These are phyloP conservation scores for Aelia acuminata DNA, from an alignment of 2,888 invertebrate species.

Conservation along the genomic window DNA sequence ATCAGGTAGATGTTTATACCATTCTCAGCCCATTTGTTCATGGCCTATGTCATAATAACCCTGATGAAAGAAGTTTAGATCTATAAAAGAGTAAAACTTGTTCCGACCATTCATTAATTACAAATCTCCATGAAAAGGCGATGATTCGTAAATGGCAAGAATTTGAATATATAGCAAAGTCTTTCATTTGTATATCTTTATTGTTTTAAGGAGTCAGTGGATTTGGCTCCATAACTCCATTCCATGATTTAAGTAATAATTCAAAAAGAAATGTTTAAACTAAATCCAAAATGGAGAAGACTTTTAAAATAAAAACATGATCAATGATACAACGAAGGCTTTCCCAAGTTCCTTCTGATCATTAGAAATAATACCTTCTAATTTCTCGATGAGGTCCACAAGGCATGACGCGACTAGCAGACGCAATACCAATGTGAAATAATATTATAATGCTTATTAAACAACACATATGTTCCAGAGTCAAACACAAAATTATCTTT, in stretches of 20 bases:
- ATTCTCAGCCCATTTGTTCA: neutral
- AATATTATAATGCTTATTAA: neutral
- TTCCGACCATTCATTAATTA: neutral
- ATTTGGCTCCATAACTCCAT: no score
- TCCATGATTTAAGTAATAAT: no score
- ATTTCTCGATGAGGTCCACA: neutral
- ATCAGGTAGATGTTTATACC: neutral
- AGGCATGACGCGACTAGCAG: neutral
- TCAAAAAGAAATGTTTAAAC: no score
- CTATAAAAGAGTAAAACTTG: neutral
- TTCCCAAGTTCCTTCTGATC: neutral
- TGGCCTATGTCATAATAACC: neutral
- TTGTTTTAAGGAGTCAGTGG: no score
- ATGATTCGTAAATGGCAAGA: neutral
- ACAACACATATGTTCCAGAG: neutral
- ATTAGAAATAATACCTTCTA: neutral
- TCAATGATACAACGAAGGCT: no score
- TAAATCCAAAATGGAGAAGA: no score
- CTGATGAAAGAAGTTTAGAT: neutral
- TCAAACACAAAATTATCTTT: neutral
- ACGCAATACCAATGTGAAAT: neutral
- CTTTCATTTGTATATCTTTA: no score
- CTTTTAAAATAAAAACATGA: no score
- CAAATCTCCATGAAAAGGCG: neutral
- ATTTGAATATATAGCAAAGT: no score